A percentile compares a stretch with the other conserved stretches of the same genome.
Conservation (phyloP, 2,888 invertebrate species). For the Archaeoteleia sp. region DNA sequence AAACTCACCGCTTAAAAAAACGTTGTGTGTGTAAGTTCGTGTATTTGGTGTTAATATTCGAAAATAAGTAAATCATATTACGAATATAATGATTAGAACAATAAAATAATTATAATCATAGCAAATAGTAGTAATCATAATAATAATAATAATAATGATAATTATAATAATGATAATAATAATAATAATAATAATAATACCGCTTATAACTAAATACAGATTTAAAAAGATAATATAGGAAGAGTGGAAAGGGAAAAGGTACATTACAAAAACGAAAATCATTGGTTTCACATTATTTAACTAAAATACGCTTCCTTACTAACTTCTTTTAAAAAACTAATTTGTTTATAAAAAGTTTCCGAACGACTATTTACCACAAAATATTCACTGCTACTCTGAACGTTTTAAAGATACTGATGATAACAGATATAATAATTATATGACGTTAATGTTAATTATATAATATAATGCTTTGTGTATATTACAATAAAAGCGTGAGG, state of each 20-base stretch:
- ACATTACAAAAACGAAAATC: conserved; percentile 22
- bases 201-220: conserved; percentile 44
- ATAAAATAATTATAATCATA: conserved; percentile 49
- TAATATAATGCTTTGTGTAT: no score
- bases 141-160: conserved; percentile 44
- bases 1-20: conserved; percentile 74
- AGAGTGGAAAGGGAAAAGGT: conserved; percentile 35
- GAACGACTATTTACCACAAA: no score
- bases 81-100: conserved; percentile 28
- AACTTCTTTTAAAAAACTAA: conserved; percentile 19
- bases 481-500: conserved; percentile 46
- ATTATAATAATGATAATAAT: conserved; percentile 52
- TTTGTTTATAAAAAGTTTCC: no score
- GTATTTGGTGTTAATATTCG: conserved; percentile 48
- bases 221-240: conserved; percentile 41
- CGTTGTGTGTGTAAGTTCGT: conserved; percentile 57
- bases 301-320: conserved; percentile 40
- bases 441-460: no score
- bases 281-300: no score
- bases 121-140: conserved; percentile 37
- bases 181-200: conserved; percentile 55
- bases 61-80: conserved; percentile 55
- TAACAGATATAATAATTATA: no score
- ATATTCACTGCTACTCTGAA: no score
- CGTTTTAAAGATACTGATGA: no score